phyloP scores from a whole-genome alignment of 1,140 invertebrate species.

The Drosophila athabasca region DNA sequence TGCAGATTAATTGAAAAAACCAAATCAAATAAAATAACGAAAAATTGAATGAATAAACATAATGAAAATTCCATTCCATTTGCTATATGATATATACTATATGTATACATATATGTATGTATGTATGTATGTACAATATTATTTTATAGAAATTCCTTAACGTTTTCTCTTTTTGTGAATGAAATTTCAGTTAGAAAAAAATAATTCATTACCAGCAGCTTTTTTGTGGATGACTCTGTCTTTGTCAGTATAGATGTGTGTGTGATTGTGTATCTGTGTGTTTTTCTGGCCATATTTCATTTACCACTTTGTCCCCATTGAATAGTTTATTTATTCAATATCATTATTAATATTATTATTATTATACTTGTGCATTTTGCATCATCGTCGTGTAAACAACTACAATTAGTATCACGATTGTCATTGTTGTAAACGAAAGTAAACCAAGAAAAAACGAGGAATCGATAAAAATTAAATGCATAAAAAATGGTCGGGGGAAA shows the following conservation, averaged over 20 bases:
- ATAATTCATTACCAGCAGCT: constrained; percentile 50
- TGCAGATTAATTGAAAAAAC: constrained; percentile 44
- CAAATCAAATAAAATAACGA: constrained; percentile 9
- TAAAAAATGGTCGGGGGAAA: neutral
- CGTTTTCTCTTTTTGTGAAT: constrained; percentile 20
- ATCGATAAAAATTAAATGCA: neutral
- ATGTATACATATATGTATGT: constrained; percentile 12
- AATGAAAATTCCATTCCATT: constrained; percentile 56
- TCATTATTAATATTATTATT: constrained; percentile 46
- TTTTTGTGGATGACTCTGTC: constrained; percentile 37
- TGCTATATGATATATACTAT: constrained; percentile 6
- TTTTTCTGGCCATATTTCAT: constrained; percentile 42
- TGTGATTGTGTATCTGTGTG: constrained; percentile 30
- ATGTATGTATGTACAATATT: constrained; percentile 45
- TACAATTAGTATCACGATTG: constrained; percentile 82
- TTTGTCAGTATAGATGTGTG: constrained; percentile 22
- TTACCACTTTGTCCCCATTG: constrained; percentile 44
- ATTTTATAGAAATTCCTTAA: constrained; percentile 54
- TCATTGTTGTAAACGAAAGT: constrained; percentile 77
- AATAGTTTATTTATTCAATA: constrained; percentile 66
- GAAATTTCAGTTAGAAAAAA: constrained; percentile 36
- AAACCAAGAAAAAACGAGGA: constrained; percentile 11
- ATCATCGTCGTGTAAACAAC: constrained; percentile 82
- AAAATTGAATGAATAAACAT: constrained; percentile 44
- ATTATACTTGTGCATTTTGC: constrained; percentile 78